Conservation (phyloP, 2,113 vertebrate species). For the Rhinolophus ferrumequinum region DNA sequence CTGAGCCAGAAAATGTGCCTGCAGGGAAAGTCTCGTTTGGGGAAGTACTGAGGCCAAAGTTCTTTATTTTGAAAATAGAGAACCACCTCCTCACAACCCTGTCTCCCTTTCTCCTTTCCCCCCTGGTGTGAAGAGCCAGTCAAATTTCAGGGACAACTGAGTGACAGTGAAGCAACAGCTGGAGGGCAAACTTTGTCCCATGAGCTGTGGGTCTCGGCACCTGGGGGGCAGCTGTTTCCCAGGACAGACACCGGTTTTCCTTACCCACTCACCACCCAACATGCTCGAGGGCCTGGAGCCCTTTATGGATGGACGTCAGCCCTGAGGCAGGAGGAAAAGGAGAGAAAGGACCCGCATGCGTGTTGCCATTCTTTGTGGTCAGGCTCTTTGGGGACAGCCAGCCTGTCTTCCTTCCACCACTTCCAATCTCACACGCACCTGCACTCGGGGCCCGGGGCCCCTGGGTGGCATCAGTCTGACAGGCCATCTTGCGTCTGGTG, state of each 20-base stretch:
- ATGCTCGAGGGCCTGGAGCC: neutral
- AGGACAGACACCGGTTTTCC: too few relatives aligned
- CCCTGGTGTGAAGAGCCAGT: neutral
- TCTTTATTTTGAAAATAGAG: constrained; percentile 69
- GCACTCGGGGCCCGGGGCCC: neutral
- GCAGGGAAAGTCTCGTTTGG: neutral
- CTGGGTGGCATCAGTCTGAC: neutral
- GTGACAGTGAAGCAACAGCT: neutral
- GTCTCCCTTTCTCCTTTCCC: neutral
- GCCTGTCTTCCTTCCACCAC: neutral
- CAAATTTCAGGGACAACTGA: neutral
- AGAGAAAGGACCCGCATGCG: neutral
- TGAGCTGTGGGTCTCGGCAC: neutral
- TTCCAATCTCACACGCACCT: neutral
- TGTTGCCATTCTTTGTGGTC: neutral
- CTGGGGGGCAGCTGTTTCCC: too few relatives aligned
- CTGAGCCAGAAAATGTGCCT: neutral
- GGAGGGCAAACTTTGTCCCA: neutral
- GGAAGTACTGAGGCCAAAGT: constrained; percentile 42
- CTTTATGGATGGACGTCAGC: too few relatives aligned
- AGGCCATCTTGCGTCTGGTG: neutral
- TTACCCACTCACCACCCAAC: neutral
- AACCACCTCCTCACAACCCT: neutral
- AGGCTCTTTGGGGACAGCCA: neutral
- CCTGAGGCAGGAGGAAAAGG: neutral